Conservation (phyloP, 2,113 vertebrate genomes). For the Ceyx cyanopectus region DNA sequence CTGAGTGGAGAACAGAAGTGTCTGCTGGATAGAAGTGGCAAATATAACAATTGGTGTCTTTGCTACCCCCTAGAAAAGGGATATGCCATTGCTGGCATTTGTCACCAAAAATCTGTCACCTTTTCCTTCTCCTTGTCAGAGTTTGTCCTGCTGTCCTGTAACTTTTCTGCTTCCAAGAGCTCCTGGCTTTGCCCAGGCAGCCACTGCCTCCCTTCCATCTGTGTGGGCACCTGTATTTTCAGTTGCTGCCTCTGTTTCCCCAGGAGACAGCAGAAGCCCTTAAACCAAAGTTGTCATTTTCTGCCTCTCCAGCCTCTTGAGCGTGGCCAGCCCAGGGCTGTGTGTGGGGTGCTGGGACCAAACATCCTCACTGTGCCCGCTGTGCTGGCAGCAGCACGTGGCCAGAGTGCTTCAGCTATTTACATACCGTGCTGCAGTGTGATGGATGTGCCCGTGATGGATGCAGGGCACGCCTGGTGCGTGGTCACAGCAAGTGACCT, state of each 20-base stretch:
- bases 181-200: not conserved
- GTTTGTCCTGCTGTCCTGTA: not conserved
- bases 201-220: not conserved
- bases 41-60: not conserved
- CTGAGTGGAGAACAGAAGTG: not conserved
- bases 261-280: not conserved
- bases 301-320: not conserved
- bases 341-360: fast-evolving
- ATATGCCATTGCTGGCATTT: not conserved
- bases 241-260: not conserved
- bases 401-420: fast-evolving
- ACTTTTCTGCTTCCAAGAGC: not conserved
- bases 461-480: not conserved
- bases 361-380: fast-evolving
- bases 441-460: not conserved
- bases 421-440: fast-evolving
- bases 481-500: not conserved
- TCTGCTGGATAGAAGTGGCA: not conserved
- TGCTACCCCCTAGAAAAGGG: not conserved
- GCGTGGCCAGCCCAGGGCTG: not conserved
- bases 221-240: not conserved
- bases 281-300: fast-evolving
- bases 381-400: not conserved
- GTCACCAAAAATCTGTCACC: not conserved
- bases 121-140: not conserved